A percentile compares a stretch with the other conserved stretches of the same genome.
phyloP scores from a whole-genome alignment of 2,797 vertebrate species.

The Xenops minutus region DNA sequence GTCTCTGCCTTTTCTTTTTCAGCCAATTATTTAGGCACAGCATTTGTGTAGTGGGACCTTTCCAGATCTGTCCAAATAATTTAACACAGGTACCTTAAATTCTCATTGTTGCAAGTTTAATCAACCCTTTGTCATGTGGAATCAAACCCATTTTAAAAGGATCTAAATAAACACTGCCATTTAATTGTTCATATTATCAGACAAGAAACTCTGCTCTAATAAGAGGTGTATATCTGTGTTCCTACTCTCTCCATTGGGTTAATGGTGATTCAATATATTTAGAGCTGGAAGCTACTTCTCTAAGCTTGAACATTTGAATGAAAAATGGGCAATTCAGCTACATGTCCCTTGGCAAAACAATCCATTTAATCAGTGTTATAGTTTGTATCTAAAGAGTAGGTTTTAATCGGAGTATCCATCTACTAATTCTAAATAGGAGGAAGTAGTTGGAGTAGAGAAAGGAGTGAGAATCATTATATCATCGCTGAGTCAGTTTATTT shows the following conservation, averaged over 20 bases:
- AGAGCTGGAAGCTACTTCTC: conserved; percentile 77
- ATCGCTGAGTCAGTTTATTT: conserved; percentile 86
- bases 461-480: conserved; percentile 66
- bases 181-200: conserved; percentile 73
- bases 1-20: not conserved
- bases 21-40: not conserved
- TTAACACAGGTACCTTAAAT: not conserved
- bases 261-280: conserved; percentile 81
- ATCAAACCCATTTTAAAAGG: conserved; percentile 55
- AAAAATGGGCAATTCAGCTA: conserved; percentile 77
- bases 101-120: not conserved
- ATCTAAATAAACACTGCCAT: conserved; percentile 66
- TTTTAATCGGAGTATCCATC: conserved; percentile 88
- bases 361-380: conserved; percentile 87
- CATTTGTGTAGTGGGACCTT: not conserved
- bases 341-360: conserved; percentile 79
- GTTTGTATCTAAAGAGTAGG: conserved; percentile 89
- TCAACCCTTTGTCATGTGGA: conserved; percentile 26
- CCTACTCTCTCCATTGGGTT: conserved; percentile 73
- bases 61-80: not conserved
- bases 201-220: conserved; percentile 72
- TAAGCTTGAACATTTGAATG: conserved; percentile 77
- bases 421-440: conserved; percentile 83
- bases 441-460: conserved; percentile 42
- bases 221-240: conserved; percentile 55